Conservation (phyloP, 2,888 invertebrate genomes). For the Stegophylla sp. region DNA sequence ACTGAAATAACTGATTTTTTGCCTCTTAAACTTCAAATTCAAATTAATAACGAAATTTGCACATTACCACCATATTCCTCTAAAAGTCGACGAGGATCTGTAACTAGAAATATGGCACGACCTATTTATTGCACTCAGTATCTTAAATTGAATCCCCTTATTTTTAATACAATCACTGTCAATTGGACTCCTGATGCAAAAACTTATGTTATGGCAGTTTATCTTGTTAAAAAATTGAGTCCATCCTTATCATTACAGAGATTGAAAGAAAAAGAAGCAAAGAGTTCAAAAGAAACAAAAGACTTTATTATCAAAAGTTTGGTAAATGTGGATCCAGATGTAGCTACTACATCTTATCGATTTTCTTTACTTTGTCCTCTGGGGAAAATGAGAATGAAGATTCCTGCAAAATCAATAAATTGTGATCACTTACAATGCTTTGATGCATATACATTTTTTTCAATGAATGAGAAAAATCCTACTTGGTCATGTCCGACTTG, state of each 20-base stretch:
- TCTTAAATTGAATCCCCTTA: slow-evolving; percentile 84
- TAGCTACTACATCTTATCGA: slow-evolving; percentile 91
- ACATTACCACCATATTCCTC: slow-evolving; percentile 80
- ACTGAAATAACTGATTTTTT: slow-evolving; percentile 91
- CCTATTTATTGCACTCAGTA: slow-evolving; percentile 93
- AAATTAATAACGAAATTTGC: slow-evolving; percentile 90
- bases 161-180: slow-evolving; percentile 83
- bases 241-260: slow-evolving; percentile 82
- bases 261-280: slow-evolving; percentile 83
- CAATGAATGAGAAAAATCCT: slow-evolving; percentile 98
- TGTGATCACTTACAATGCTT: slow-evolving; percentile 98
- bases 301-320: slow-evolving; percentile 41
- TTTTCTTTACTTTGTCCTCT: slow-evolving; percentile 94
- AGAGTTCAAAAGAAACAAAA: slow-evolving; percentile 75
- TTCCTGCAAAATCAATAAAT: slow-evolving; percentile 87
- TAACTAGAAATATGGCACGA: slow-evolving; percentile 69
- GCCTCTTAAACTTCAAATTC: slow-evolving; percentile 89
- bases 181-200: slow-evolving; percentile 90
- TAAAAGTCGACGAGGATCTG: slow-evolving; percentile 53
- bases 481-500: slow-evolving; percentile 99
- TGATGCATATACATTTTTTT: slow-evolving; percentile 91
- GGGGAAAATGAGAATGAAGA: slow-evolving; percentile 87
- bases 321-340: slow-evolving; percentile 93
- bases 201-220: slow-evolving; percentile 82
- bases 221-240: slow-evolving; percentile 85